Evolutionary conservation across 2,113 vertebrate genomes (phyloP).

Genomic region (Platichthys flesus): DNA sequence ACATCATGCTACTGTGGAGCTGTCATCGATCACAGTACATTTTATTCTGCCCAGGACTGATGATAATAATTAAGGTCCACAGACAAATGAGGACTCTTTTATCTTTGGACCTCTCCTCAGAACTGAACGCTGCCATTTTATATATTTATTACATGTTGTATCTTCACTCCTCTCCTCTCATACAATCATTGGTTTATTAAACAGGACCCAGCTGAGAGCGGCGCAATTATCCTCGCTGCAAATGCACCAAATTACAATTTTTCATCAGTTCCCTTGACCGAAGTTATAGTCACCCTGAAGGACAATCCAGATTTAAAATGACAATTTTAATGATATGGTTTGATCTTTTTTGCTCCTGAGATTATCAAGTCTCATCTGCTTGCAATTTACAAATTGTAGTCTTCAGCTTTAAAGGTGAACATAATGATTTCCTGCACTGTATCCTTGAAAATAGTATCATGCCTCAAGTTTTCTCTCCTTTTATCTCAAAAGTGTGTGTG

Average conservation of each 20-base stretch:
- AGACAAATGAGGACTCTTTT: conserved; percentile 27
- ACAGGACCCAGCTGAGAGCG: not conserved
- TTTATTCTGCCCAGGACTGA: conserved; percentile 21
- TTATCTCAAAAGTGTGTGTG: not conserved
- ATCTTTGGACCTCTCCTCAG: conserved; percentile 5
- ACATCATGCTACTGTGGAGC: conserved; percentile 41
- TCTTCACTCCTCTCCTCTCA: not conserved
- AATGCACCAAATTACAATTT: not conserved
- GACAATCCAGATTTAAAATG: conserved; percentile 14
- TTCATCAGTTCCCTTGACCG: not conserved
- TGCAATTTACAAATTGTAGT: not conserved
- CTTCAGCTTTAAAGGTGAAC: conserved; percentile 4
- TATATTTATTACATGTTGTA: conserved; percentile 1
- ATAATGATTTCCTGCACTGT: conserved; percentile 2
- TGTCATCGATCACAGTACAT: conserved; percentile 40
- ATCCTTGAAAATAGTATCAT: not conserved
- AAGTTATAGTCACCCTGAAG: not conserved
- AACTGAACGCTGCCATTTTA: not conserved
- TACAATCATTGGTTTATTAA: conserved; percentile 8
- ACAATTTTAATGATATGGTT: not conserved
- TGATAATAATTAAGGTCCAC: conserved; percentile 14
- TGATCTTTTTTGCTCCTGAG: not conserved
- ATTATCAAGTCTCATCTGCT: not conserved
- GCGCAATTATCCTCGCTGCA: conserved; percentile 1
- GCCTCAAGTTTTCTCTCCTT: not conserved